A percentile compares a stretch with the other conserved stretches of the same genome.
Evolutionary conservation across 2,797 vertebrate species (phyloP).

Genomic region (Lagorchestes hirsutus): DNA sequence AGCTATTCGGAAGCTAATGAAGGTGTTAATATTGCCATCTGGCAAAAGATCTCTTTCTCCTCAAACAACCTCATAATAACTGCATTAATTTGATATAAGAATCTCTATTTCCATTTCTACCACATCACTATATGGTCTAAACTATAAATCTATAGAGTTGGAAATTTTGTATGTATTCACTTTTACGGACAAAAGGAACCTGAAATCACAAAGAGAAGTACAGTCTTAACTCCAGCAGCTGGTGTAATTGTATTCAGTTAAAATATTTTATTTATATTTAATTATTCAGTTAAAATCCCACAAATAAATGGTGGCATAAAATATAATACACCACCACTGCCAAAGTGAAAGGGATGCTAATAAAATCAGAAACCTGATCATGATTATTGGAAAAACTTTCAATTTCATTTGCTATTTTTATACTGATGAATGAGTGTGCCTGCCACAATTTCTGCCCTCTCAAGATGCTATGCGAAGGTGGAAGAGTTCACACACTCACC

Average conservation of each 20-base stretch:
- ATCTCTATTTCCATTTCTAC: not conserved
- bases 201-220: not conserved
- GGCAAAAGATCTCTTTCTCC: not conserved
- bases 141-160: not conserved
- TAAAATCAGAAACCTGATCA: conserved; percentile 62
- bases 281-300: conserved; percentile 18
- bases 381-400: conserved; percentile 42
- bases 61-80: conserved; percentile 7
- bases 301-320: not conserved
- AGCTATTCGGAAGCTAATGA: conserved; percentile 1
- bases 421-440: conserved; percentile 65
- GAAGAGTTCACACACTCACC: conserved; percentile 30
- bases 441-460: conserved; percentile 66
- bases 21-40: not conserved
- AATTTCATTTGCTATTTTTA: conserved; percentile 68
- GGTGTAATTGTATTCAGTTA: not conserved
- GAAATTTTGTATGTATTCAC: not conserved
- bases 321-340: not conserved
- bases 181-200: not conserved
- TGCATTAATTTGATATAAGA: not conserved
- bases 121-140: not conserved
- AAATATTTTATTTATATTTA: not conserved
- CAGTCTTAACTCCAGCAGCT: not conserved
- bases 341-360: not conserved
- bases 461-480: conserved; percentile 17